Base-by-base conservation (phyloP, 2,888 invertebrate genomes). In the Sminthurinus aureus region DNA sequence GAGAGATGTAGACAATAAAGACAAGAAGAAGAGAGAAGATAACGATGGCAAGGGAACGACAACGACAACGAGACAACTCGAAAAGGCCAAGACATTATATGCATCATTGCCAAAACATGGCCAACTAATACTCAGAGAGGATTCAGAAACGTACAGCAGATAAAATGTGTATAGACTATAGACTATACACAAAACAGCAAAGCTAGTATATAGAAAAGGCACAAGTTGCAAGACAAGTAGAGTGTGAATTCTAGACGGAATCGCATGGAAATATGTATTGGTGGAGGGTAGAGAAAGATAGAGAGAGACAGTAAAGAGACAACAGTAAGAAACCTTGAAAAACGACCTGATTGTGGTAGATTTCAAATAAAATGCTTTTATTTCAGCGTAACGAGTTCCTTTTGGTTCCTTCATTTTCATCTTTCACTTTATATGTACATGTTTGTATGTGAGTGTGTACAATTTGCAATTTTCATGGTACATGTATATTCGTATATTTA, bases 371-470 rank as follows among this genome's bases (percentile, higher is more conserved):
- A 71, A 24, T 26, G 26, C 38, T 71, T 71, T 71, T 71, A 71
- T 71, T 71, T 71, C 71, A 71, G 13, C 24, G 24, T 20, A 26
- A 71, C 24, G 26, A 71, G 26, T 8, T 71, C 15, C 24, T 71
- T 22, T 8, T 71, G 13, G 13, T 58, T 58, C 58, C 15, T 75
- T 58, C 24, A 66, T 58, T 58, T 52, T 9, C 50, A 51, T 50
- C 52, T 51, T 81, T 73, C 80, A 81, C 58, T 81, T 22, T 73
- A 81, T 73, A 73, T 81, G 80, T n/a, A 81, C 73, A 73, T 73
- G 22, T 58, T 73, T 58, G 52, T 52, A 58, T 24, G 26, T 50
- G 58, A 18, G 24, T 22, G 9, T 38, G 20, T 79, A 12, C 18
- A 78, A 11, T 15, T 13, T 18, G 52, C 67, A 79, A 38, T 8